Evolutionary conservation across 2,113 vertebrate species (phyloP).

Genomic region (Trichomycterus rosablanca): DNA sequence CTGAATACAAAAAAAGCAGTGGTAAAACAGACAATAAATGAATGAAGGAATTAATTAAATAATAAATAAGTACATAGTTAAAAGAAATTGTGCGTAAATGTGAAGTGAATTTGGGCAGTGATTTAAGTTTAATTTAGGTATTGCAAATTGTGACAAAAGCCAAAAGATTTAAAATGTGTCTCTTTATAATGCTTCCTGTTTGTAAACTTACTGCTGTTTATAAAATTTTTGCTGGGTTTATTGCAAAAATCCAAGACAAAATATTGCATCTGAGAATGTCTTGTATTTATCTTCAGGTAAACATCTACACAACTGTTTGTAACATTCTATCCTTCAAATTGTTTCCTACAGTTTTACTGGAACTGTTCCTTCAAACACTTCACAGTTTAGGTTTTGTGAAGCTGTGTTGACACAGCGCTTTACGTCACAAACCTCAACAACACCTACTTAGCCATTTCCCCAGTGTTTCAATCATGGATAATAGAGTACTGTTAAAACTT

Average conservation of each 20-base stretch:
- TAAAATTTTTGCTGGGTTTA: no score
- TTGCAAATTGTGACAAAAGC: no score
- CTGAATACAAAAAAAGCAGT: no score
- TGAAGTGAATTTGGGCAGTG: no score
- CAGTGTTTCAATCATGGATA: not conserved
- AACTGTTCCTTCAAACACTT: not conserved
- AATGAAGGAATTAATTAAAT: no score
- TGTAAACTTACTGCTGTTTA: not conserved
- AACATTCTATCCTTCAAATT: not conserved
- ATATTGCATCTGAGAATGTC: no score
- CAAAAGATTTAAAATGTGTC: not conserved
- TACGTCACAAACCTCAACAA: not conserved
- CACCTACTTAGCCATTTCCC: not conserved
- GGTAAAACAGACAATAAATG: no score
- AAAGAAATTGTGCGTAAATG: no score
- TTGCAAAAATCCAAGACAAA: no score
- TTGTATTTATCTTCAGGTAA: no score
- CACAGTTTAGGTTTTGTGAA: not conserved
- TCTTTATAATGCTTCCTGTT: not conserved
- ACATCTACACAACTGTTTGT: not conserved
- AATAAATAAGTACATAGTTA: no score
- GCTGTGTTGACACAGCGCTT: constrained; percentile 1
- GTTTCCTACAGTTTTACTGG: not conserved
- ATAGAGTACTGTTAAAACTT: not conserved
- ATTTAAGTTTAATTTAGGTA: no score